These are phyloP conservation scores for Agonopterix subpropinquella DNA, from an alignment of 2,888 invertebrate species.

Conservation along the genomic window DNA sequence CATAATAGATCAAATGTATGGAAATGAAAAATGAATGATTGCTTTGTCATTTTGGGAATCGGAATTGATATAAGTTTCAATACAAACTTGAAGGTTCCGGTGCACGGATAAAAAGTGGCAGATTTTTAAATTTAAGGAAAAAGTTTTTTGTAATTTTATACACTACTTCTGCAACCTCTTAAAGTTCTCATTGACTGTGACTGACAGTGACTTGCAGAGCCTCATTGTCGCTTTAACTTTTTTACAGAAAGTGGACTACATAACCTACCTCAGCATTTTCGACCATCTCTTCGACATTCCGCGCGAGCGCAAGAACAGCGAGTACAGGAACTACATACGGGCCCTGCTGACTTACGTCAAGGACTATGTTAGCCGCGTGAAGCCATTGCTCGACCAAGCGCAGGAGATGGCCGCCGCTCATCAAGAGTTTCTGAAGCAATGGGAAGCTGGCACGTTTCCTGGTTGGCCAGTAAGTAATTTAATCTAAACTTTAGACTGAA, in stretches of 20 bases:
- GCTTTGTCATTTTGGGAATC: too few species aligned
- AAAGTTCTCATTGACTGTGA: too few species aligned
- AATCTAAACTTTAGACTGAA: not conserved
- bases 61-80: too few species aligned
- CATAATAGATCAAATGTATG: too few species aligned
- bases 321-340: constrained; percentile 90
- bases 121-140: too few species aligned
- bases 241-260: constrained; percentile 91
- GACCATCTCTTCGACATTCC: constrained; percentile 98
- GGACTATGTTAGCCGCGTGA: constrained; percentile 87
- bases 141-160: too few species aligned
- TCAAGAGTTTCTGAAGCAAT: constrained; percentile 88
- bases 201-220: too few species aligned
- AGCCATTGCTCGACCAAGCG: constrained; percentile 89
- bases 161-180: too few species aligned
- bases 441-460: constrained; percentile 92
- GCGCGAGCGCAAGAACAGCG: constrained; percentile 91
- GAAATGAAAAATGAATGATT: too few species aligned
- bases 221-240: too few species aligned
- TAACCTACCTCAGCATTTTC: constrained; percentile 93
- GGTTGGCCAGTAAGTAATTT: constrained; percentile 88
- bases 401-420: constrained; percentile 86
- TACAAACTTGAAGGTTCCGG: too few species aligned
- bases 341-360: constrained; percentile 89
- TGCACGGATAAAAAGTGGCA: too few species aligned